Conservation (phyloP, 2,888 invertebrate species). For the Alentia gelatinosa region DNA sequence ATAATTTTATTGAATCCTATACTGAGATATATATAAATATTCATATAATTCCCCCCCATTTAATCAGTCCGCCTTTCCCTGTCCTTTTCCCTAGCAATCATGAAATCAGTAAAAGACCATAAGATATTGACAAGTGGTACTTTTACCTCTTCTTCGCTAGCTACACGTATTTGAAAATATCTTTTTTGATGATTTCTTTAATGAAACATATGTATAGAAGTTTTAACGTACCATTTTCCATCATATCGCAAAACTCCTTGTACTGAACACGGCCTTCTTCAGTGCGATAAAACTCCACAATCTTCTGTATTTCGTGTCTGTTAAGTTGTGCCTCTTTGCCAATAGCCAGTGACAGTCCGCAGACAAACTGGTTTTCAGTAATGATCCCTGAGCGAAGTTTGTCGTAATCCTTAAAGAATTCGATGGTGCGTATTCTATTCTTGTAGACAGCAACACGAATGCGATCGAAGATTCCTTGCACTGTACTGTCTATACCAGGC, state of each 20-base stretch:
- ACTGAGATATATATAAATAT: no score
- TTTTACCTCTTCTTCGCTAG: no score
- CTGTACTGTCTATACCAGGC: conserved; percentile 72
- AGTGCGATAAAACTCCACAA: conserved; percentile 78
- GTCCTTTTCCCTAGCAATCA: no score
- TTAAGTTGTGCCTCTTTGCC: conserved; percentile 80
- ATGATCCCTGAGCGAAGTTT: conserved; percentile 78
- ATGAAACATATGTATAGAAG: neutral
- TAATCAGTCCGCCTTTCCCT: no score
- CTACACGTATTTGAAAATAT: no score
- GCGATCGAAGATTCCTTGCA: conserved; percentile 79
- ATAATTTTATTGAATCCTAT: no score
- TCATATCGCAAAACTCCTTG: conserved; percentile 79
- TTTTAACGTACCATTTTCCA: conserved; percentile 78
- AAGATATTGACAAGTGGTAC: no score
- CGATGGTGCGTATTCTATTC: conserved; percentile 78
- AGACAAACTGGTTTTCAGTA: conserved; percentile 80
- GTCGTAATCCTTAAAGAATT: conserved; percentile 80
- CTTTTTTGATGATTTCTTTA: no score
- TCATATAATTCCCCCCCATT: no score
- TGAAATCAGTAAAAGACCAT: no score
- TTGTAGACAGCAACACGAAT: conserved; percentile 78
- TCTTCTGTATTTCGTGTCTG: conserved; percentile 77
- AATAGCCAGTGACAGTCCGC: conserved; percentile 78
- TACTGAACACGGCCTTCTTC: conserved; percentile 78